Evolutionary conservation across 53 echinoderm and acorn worm genomes (phyloP).

Genomic region (Paracentrotus lividus): DNA sequence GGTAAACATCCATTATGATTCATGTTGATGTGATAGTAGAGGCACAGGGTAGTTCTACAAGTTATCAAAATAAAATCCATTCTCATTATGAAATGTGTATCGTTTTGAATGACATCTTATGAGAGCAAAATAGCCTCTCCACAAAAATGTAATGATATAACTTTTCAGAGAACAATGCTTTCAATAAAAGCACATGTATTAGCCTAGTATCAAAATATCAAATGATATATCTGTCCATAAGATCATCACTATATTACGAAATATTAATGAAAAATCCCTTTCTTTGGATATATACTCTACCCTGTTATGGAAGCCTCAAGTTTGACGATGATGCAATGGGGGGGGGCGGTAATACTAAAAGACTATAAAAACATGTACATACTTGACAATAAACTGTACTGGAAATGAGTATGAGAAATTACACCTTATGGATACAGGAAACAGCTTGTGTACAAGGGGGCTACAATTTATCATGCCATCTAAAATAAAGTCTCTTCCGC

Average conservation of each 20-base stretch:
- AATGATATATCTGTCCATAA: too few relatives aligned
- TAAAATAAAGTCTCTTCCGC: background rate
- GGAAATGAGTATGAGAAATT: background rate
- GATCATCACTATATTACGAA: background rate
- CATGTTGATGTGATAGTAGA: background rate
- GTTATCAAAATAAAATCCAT: background rate
- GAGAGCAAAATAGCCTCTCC: too few relatives aligned
- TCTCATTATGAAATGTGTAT: background rate
- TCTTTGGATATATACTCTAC: background rate
- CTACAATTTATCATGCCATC: background rate
- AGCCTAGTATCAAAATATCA: too few relatives aligned
- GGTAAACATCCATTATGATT: background rate
- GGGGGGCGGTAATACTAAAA: background rate
- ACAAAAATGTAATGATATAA: too few relatives aligned
- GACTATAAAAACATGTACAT: background rate
- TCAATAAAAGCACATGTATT: too few relatives aligned
- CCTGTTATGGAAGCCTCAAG: background rate
- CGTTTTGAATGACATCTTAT: too few relatives aligned
- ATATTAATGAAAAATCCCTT: background rate
- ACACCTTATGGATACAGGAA: constrained; percentile 6
- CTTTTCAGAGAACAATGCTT: too few relatives aligned
- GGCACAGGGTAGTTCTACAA: background rate
- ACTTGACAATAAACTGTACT: background rate
- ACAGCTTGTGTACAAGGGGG: background rate
- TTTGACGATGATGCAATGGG: background rate